Evolutionary conservation across 2,888 invertebrate species (phyloP), one percentile per base, ranked within the genome.

Genomic region (Falcaria lacertinaria): DNA sequence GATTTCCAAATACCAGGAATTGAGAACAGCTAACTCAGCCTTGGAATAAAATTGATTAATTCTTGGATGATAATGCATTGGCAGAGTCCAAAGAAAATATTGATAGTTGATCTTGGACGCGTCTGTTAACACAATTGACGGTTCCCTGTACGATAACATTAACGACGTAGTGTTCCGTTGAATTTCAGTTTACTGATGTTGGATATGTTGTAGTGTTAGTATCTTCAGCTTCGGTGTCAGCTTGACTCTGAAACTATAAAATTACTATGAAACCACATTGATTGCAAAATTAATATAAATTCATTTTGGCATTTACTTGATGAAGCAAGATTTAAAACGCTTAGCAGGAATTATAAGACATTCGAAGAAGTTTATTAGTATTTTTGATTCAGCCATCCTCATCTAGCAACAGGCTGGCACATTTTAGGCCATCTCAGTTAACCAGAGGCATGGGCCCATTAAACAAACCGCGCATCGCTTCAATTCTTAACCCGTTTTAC

Each of bases 401-500:
- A 19, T 19, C 19, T 19, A 19, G 19, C 19, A 19, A 19, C 4
- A 4, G 19, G 4, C 3, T 6, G 6, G 6, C 28, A 28, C 28
- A 3, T 28, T 28, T 28, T 22, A 2, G 36, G 7, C 22, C 2
- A 36, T 6, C 37, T n/a, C 22, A 22, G 22, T 22, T 13, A 22
- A 22, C 22, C 22, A 11, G 14, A 22, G 15, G 8, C 22, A 15
- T 11, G 11, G 28, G 28, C 22, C 25, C 22, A 37, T 37, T 16
- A 35, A 37, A 22, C 37, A 22, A 25, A 15, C 37, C 22, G 8
- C 37, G 7, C 37, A 15, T 22, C 36, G 19, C 15, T 15, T 44
- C 55, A 52, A 55, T 59, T 65, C 53, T 58, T 60, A 61, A 53
- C 56, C 42, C 56, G 55, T 60, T 60, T 64, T 65, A 54, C 63